Evolutionary conservation across 2,888 invertebrate species (phyloP).

Genomic region (Phalera bucephala): DNA sequence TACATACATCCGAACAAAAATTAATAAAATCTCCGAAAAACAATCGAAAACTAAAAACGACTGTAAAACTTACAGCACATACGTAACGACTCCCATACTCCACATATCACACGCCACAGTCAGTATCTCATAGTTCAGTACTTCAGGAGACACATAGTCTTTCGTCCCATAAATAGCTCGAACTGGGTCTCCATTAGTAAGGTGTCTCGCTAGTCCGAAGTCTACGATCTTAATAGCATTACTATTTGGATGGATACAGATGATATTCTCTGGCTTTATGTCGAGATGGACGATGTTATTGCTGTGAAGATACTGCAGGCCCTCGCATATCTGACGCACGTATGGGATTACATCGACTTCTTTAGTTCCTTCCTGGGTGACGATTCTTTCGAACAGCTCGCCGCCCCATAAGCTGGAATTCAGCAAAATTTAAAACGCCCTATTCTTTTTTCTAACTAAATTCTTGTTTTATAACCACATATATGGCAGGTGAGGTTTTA

Average conservation of each 20-base stretch:
- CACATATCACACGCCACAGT: slow-evolving; percentile 95
- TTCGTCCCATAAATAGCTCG: slow-evolving; percentile 91
- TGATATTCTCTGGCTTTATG: slow-evolving; percentile 97
- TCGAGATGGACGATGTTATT: slow-evolving; percentile 94
- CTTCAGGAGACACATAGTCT: slow-evolving; percentile 96
- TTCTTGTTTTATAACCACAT: too few species aligned
- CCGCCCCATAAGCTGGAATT: slow-evolving; percentile 93
- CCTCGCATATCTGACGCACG: slow-evolving; percentile 95
- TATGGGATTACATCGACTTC: slow-evolving; percentile 87
- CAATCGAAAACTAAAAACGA: too few species aligned
- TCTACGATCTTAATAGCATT: slow-evolving; percentile 96
- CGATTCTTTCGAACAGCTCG: slow-evolving; percentile 96
- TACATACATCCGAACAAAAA: too few species aligned
- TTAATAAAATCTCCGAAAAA: too few species aligned
- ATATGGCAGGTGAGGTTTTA: too few species aligned
- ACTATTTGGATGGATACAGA: slow-evolving; percentile 93
- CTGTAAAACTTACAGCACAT: slow-evolving; percentile 1
- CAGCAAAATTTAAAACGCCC: too few species aligned
- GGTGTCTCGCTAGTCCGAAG: slow-evolving; percentile 93
- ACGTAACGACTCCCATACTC: slow-evolving; percentile 89
- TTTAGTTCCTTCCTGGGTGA: slow-evolving; percentile 71
- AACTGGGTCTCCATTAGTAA: neutral
- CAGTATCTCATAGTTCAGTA: slow-evolving; percentile 94
- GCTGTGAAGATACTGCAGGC: slow-evolving; percentile 94
- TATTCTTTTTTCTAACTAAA: too few species aligned